Conservation (phyloP, 2,113 vertebrate species). For the Upupa epops region DNA sequence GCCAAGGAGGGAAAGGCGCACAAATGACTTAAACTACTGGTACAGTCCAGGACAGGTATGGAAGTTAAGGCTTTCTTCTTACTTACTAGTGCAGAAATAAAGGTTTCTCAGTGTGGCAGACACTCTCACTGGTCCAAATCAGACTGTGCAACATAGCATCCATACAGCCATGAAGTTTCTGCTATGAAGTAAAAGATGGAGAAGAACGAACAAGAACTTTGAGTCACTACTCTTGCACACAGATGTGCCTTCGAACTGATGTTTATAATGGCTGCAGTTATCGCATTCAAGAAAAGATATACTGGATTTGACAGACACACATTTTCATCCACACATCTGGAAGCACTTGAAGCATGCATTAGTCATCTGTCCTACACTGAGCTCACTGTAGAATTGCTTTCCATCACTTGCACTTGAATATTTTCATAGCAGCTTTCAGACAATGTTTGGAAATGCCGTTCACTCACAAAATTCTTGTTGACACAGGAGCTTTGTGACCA, state of each 20-base stretch:
- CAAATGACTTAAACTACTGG: neutral
- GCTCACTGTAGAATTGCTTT: neutral
- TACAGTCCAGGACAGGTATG: neutral
- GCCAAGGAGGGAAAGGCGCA: neutral
- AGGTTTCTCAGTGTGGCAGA: neutral
- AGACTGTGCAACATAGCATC: neutral
- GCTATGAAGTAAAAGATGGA: neutral
- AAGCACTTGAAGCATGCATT: neutral
- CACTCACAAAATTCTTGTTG: neutral
- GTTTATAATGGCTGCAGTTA: neutral
- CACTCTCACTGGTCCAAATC: neutral
- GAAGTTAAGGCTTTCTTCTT: neutral
- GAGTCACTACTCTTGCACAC: neutral
- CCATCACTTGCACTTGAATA: neutral
- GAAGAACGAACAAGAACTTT: neutral
- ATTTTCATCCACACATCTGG: conserved; percentile 2
- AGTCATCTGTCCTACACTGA: neutral
- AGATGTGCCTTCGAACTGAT: neutral
- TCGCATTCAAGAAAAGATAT: neutral
- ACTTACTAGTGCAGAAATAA: neutral
- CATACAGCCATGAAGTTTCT: neutral
- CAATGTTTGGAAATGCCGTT: neutral
- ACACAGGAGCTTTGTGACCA: neutral
- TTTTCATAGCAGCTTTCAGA: neutral
- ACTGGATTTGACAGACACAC: neutral